Base-by-base conservation (phyloP, 2,888 invertebrate genomes). In the Plebejus anna region DNA sequence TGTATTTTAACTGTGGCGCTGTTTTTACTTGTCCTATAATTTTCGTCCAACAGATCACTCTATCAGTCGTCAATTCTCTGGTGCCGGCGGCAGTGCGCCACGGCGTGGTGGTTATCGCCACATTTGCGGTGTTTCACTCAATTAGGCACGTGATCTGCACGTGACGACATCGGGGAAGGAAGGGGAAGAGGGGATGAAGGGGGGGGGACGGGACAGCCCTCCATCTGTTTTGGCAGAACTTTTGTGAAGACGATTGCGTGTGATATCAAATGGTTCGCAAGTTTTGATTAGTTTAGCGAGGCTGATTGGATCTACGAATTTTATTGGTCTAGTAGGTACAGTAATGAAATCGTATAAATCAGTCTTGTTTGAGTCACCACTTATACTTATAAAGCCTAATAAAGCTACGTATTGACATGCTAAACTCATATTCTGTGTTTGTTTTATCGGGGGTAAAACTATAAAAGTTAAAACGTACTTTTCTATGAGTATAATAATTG, bases 181-280 rank as follows among this genome's bases (percentile, higher is more conserved):
- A 9, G 61, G 28, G 28, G 13, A 4, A 4, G 51, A 13, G 51
- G 4, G 13, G 13, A 13, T 51, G 13, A 13, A n/a, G 16, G 55
- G 22, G 28, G 4, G 11, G 16, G 16, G 66, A 32, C 22, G 61
- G 32, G 28, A 32, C 28, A 66, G n/a, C n/a, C 22, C 22, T 1
- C 2, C 16, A 66, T 66, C 13, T 9, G 6, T 66, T 32, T 66
- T 5, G 32, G 66, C 5, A 2, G 66, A 66, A 66, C 32, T 66
- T 66, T 36, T 61, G 61, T 61, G 28, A 61, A 61, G 47, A 47
- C 42, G 42, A 42, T 59, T 59, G n/a, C 22, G 59, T 59, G 59
- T 59, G 59, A 59, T 59, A 59, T 59, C n/a, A 59, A 59, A 22
- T 16, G 22, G 1, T 59, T 59, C 2, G n/a, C 47, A 59, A 59